Evolutionary conservation across 2,888 invertebrate genomes (phyloP).

Genomic region (Caprella mutica): DNA sequence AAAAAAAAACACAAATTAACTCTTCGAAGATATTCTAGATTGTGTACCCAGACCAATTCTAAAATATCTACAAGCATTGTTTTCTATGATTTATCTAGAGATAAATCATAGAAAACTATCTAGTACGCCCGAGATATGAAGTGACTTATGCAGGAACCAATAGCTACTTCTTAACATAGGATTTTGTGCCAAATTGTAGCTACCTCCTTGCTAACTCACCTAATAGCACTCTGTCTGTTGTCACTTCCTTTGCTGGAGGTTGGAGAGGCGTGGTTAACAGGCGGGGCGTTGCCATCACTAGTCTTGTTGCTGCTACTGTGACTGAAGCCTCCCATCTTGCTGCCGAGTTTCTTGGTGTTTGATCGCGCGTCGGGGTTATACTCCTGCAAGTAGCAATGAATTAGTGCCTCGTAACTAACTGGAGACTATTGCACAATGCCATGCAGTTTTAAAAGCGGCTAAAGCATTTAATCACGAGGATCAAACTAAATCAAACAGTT

Average conservation of each 20-base stretch:
- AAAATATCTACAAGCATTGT: too few species aligned
- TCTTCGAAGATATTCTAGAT: too few species aligned
- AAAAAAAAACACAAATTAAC: background rate
- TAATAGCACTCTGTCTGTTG: constrained; percentile 31
- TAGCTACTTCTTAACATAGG: too few species aligned
- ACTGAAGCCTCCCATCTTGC: constrained; percentile 19
- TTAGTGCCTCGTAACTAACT: background rate
- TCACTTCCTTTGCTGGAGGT: constrained; percentile 27
- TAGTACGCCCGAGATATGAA: too few species aligned
- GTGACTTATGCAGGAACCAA: too few species aligned
- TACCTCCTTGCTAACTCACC: too few species aligned
- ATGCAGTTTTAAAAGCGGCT: background rate
- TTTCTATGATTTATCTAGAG: too few species aligned
- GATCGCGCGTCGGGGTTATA: constrained; percentile 31
- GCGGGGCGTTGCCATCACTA: constrained; percentile 17
- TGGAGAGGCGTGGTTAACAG: constrained; percentile 29
- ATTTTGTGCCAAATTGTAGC: too few species aligned
- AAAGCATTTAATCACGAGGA: background rate
- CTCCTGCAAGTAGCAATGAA: constrained; percentile 10
- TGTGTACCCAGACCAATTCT: too few species aligned
- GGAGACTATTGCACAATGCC: background rate
- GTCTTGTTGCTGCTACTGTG: constrained; percentile 24
- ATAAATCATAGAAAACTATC: too few species aligned
- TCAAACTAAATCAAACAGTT: too few species aligned
- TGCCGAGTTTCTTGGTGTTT: constrained; percentile 26